These are phyloP conservation scores for Carterocephalus palaemon DNA, from an alignment of 2,888 invertebrate species.

Conservation along the genomic window DNA sequence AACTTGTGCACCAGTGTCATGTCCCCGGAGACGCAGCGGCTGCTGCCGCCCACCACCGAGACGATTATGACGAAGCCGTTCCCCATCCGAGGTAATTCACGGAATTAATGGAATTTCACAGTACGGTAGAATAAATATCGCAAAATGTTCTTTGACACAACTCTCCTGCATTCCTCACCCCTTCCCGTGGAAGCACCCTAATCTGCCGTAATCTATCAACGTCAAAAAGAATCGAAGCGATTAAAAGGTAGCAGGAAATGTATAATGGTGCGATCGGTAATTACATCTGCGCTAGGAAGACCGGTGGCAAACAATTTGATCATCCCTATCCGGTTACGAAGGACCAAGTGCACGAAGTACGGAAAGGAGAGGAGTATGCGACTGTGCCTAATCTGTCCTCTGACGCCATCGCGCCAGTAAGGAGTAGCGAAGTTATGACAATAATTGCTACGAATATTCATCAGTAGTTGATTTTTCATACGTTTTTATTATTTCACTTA, in stretches of 20 bases:
- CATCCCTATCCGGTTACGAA: neutral
- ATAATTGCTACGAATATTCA: too few species aligned
- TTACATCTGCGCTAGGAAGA: neutral
- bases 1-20: conserved; percentile 84
- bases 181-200: conserved; percentile 22
- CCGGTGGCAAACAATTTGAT: too few species aligned
- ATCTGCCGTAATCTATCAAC: conserved; percentile 21
- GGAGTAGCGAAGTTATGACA: too few species aligned
- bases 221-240: neutral
- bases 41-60: conserved; percentile 88
- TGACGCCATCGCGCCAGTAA: too few species aligned
- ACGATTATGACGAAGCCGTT: conserved; percentile 94
- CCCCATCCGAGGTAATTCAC: conserved; percentile 85
- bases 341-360: neutral
- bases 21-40: conserved; percentile 83
- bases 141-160: conserved; percentile 7
- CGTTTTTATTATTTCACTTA: too few species aligned
- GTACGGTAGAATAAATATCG: conserved; percentile 50
- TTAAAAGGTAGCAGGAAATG: conserved; percentile 1
- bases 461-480: too few species aligned
- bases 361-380: too few species aligned
- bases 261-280: neutral
- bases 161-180: conserved; percentile 20
- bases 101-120: conserved; percentile 36
- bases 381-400: too few species aligned